phyloP scores from a whole-genome alignment of 2,797 vertebrate species.

The Botia almorhae region DNA sequence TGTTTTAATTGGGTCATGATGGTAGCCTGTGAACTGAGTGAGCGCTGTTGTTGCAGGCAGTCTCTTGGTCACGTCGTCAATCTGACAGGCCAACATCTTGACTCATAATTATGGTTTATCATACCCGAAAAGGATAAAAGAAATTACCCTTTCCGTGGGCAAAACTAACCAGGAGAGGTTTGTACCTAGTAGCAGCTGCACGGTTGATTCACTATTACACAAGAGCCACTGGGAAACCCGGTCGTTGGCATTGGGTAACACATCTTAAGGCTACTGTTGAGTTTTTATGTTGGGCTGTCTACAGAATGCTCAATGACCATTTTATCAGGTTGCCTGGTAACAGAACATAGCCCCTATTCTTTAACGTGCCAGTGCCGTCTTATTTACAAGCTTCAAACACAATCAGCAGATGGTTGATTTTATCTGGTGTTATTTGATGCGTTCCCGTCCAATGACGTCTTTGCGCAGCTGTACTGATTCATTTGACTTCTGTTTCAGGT shows the following conservation, averaged over 20 bases:
- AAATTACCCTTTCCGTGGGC: slow-evolving; percentile 41
- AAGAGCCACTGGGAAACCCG: slow-evolving; percentile 21
- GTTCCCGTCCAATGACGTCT: slow-evolving; percentile 3
- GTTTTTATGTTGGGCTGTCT: slow-evolving; percentile 46
- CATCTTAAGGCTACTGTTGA: slow-evolving; percentile 39
- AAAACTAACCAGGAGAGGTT: slow-evolving; percentile 35
- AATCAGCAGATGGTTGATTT: slow-evolving; percentile 39
- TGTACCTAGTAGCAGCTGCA: slow-evolving; percentile 19
- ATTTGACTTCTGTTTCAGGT: slow-evolving; percentile 30
- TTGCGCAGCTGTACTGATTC: slow-evolving; percentile 26
- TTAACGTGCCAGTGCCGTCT: not conserved
- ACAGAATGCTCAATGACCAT: slow-evolving; percentile 51
- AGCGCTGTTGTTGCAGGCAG: not conserved
- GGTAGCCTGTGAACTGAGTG: not conserved
- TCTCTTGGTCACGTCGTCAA: slow-evolving; percentile 24
- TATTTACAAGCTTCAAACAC: slow-evolving; percentile 29
- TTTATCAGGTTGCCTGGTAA: slow-evolving; percentile 59
- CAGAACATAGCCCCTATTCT: slow-evolving; percentile 51
- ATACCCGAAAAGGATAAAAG: slow-evolving; percentile 36
- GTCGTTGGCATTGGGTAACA: slow-evolving; percentile 40
- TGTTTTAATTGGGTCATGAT: slow-evolving; percentile 13
- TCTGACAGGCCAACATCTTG: slow-evolving; percentile 45
- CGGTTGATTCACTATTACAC: slow-evolving; percentile 42
- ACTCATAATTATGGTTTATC: slow-evolving; percentile 47
- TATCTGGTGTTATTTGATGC: not conserved